A percentile compares a stretch with the other conserved stretches of the same genome.
These are phyloP conservation scores for Grammomys surdaster DNA, from an alignment of 2,113 vertebrate species.

Conservation along the genomic window DNA sequence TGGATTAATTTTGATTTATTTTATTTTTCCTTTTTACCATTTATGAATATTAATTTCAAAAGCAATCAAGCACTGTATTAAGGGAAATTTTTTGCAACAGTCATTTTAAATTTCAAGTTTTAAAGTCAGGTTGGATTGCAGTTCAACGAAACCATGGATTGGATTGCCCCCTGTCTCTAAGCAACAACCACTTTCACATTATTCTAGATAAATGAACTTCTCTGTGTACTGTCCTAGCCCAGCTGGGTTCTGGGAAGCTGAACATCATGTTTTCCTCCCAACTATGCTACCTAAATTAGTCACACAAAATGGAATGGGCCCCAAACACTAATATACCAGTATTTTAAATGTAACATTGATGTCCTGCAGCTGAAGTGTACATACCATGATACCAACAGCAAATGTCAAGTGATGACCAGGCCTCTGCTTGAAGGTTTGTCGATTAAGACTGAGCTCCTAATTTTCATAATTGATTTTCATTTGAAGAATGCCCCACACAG, in stretches of 20 bases:
- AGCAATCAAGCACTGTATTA: not conserved
- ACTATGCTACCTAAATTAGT: conserved; percentile 25
- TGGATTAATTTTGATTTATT: not conserved
- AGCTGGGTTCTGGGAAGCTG: not conserved
- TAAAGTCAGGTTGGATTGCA: not conserved
- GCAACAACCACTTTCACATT: not conserved
- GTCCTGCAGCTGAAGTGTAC: not conserved
- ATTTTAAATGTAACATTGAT: not conserved
- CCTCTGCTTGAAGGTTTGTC: not conserved
- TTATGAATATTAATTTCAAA: conserved; percentile 44
- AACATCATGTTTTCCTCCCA: not conserved
- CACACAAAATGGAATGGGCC: not conserved
- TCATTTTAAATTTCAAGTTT: conserved; percentile 24
- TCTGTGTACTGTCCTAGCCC: not conserved
- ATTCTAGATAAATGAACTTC: not conserved
- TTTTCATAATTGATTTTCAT: conserved; percentile 13
- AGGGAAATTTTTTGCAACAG: not conserved
- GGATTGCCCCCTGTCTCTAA: not conserved
- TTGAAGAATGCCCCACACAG: not conserved
- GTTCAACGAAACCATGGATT: not conserved
- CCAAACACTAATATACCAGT: not conserved
- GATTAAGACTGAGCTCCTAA: not conserved
- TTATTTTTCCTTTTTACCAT: not conserved
- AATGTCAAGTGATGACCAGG: not conserved
- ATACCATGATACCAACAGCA: not conserved